Base-by-base conservation (phyloP, 2,797 vertebrate genomes). In the Lepilemur ruficaudatus region DNA sequence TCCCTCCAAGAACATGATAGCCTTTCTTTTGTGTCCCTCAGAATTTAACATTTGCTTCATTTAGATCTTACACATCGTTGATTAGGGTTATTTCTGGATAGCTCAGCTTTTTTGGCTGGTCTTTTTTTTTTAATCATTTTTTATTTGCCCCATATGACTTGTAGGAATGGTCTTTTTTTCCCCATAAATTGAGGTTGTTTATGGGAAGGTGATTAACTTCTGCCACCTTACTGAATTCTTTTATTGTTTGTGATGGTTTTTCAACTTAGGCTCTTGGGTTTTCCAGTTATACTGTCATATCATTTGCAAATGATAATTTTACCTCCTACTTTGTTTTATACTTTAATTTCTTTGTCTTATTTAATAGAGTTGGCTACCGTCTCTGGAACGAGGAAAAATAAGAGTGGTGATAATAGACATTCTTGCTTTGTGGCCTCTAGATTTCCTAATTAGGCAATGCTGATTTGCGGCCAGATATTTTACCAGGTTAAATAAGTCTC, bases 291-390 rank as follows among this genome's bases (percentile, higher is more conserved):
- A 5, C 75, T 57, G 1, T 55, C 41, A 30, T 79, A 78, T 38
- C 13, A 63, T 63, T 80, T 50, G 41, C 73, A 84, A 79, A 61
- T 72, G 76, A 43, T 76, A 7, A 72, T 81, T 78, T 82, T 76
- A 87, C 23, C 30, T 85, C 28, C 46, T 61, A 9, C 52, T 93
- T 82, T 69, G 30, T 89, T 85, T 70, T 96, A 92, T 72, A 43
- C 35, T 35, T 93, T 92, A 35, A 87, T 92, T 55, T 93, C 72
- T 96, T 91, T 93, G 63, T 89, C 85, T 89, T 93, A 35, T 79
- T 48, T 92, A 73, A 57, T 79, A 59, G 38, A 69, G 35, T 93
- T 69, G 61, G 25, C 84, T 67, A 18, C 30, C 57, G 3, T 70
- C 63, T n/a, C 55, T 70, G 12, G 28, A 76, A 94, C n/a, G 50